Percentiles rank a stretch among this genome's conserved stretches.
phyloP scores from a whole-genome alignment of 2,113 vertebrate genomes.

The Actenoides hombroni region DNA sequence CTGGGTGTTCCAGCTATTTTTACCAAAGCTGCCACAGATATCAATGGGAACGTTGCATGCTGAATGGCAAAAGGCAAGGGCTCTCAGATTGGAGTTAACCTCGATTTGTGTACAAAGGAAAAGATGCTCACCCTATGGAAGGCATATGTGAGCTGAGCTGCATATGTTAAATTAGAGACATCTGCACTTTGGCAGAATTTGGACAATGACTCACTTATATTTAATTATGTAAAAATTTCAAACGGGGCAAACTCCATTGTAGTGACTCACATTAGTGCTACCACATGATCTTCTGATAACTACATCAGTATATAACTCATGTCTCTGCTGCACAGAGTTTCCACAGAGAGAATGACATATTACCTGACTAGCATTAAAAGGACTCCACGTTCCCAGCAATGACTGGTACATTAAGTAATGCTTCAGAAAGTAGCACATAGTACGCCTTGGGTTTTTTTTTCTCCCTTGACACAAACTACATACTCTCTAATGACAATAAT shows the following conservation, averaged over 20 bases:
- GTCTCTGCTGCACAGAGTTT: constrained; percentile 47
- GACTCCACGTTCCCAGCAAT: constrained; percentile 67
- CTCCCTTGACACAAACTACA: constrained; percentile 46
- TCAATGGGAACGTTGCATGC: not conserved
- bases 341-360: constrained; percentile 69
- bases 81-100: not conserved
- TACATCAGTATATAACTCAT: constrained; percentile 73
- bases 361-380: constrained; percentile 66
- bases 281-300: constrained; percentile 68
- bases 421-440: constrained; percentile 57
- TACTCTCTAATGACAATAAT: constrained; percentile 49
- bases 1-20: constrained; percentile 13
- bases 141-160: not conserved
- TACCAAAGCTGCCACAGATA: not conserved
- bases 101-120: not conserved
- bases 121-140: not conserved
- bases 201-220: constrained; percentile 61
- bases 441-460: not conserved
- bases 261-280: constrained; percentile 57
- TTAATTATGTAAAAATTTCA: constrained; percentile 68
- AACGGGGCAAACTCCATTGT: constrained; percentile 30
- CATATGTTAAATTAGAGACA: constrained; percentile 47
- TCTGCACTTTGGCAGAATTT: constrained; percentile 68
- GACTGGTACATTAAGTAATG: constrained; percentile 68
- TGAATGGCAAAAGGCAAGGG: not conserved